Percentiles rank a stretch among this genome's conserved stretches.
phyloP scores from a whole-genome alignment of 1,140 invertebrate genomes.

The Ericerus pela region DNA sequence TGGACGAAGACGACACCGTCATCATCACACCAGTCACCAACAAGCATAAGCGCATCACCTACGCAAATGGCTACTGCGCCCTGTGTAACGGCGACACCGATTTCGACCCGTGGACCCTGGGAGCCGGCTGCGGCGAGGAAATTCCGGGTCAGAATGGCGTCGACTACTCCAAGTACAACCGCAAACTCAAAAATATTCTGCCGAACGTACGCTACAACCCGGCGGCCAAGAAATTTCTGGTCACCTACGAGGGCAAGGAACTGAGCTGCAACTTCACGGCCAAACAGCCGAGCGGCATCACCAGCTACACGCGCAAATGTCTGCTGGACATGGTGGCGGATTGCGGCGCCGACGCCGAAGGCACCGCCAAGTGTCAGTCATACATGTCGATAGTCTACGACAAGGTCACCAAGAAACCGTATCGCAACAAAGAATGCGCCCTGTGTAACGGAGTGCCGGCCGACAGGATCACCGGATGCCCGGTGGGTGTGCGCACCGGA shows the following conservation, averaged over 20 bases:
- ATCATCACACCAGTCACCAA: slow-evolving; percentile 33
- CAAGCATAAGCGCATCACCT: slow-evolving; percentile 33
- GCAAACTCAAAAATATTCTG: not conserved
- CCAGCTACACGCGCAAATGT: slow-evolving; percentile 23
- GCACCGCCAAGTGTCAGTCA: slow-evolving; percentile 27
- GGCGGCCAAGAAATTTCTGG: not conserved
- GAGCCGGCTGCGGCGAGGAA: not conserved
- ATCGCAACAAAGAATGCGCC: slow-evolving; percentile 41
- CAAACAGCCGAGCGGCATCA: slow-evolving; percentile 19
- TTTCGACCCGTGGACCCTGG: not conserved
- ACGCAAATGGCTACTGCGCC: slow-evolving; percentile 40
- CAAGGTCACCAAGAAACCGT: slow-evolving; percentile 26
- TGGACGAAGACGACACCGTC: slow-evolving; percentile 32
- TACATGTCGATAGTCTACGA: slow-evolving; percentile 34
- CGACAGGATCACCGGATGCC: slow-evolving; percentile 22
- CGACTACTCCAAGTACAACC: not conserved
- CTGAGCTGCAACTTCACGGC: slow-evolving; percentile 7
- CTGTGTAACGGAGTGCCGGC: slow-evolving; percentile 35
- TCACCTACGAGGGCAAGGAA: not conserved
- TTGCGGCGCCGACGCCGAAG: slow-evolving; percentile 27
- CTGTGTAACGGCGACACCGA: slow-evolving; percentile 34
- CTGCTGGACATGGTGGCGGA: slow-evolving; percentile 22
- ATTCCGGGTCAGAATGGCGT: not conserved
- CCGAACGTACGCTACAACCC: not conserved
- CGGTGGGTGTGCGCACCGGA: not conserved